Base-by-base conservation (phyloP, 2,797 vertebrate genomes). In the Sparidentex hasta region DNA sequence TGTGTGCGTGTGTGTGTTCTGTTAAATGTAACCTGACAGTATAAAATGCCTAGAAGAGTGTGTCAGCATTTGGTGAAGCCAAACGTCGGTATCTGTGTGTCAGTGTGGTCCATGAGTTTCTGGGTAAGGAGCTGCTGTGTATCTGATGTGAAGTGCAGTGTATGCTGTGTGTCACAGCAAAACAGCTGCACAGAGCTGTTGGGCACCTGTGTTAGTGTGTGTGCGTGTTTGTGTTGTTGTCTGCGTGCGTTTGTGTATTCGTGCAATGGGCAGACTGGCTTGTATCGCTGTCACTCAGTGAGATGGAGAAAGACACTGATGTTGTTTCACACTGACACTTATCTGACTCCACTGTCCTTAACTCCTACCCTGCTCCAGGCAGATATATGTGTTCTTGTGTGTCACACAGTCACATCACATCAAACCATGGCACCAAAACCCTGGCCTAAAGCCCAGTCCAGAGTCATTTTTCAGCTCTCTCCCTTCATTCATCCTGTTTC, bases 201-300 rank as follows among this genome's bases (percentile, higher is more conserved):
- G 91, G 92, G 92, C 86, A 89, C 87, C 85, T 89, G 78, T 78
- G 86, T 85, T 67, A 73, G 58, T 70, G 72, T 72, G 75, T 70
- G 79, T 63, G 38, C 29, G 7, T 82, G 23, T 50, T 54, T 78
- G 76, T 77, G 68, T 73, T 81, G 83, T 65, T 77, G 55, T 77
- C 65, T 72, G 72, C 62, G 33, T 46, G 51, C 43, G 73, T 75
- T 64, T 71, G 80, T 82, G 62, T 62, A 17, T 80, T 0, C 80
- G 80, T 76, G 81, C 52, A 82, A 80, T 69, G 78, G 84, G 69
- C 80, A 82, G 87, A 77, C 86, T 92, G 88, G 74, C 86, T 87
- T 87, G 79, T 92, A 92, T 95, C 91, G 91, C 88, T 95, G 95
- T 95, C 94, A 94, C 86, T 94, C 94, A 92, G 68, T 78, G 72